phyloP scores from a whole-genome alignment of 2,888 invertebrate genomes.

The Calliopum simillimum region DNA sequence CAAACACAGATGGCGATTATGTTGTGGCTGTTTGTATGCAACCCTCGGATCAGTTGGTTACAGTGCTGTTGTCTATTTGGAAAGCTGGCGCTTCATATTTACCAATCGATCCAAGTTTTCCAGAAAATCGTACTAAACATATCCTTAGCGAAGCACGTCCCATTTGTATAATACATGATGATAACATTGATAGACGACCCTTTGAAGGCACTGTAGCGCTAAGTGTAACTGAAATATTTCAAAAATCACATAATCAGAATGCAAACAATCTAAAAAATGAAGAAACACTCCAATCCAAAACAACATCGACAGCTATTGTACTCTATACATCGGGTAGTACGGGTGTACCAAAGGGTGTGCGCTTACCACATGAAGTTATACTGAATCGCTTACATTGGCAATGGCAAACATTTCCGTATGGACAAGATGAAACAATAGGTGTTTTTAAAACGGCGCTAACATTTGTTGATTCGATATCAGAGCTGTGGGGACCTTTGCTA shows the following conservation, averaged over 20 bases:
- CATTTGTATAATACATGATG: conserved; percentile 73
- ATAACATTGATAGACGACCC: conserved; percentile 53
- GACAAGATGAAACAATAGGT: conserved; percentile 75
- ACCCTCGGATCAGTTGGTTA: conserved; percentile 78
- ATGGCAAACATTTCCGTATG: conserved; percentile 84
- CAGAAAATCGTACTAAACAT: conserved; percentile 78
- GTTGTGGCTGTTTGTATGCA: conserved; percentile 84
- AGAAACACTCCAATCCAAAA: conserved; percentile 63
- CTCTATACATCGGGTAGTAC: conserved; percentile 82
- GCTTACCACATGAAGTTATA: conserved; percentile 80
- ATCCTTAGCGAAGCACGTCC: conserved; percentile 82
- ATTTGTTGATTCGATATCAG: conserved; percentile 90
- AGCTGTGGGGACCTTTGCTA: conserved; percentile 88
- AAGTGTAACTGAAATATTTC: conserved; percentile 55
- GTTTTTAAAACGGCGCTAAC: conserved; percentile 92
- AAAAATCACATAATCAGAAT: conserved; percentile 55
- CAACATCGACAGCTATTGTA: conserved; percentile 59
- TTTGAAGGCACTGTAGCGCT: conserved; percentile 57
- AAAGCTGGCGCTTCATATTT: conserved; percentile 88
- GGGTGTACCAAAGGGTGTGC: conserved; percentile 90
- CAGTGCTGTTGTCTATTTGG: conserved; percentile 78
- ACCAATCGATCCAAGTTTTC: conserved; percentile 81
- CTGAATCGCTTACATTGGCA: conserved; percentile 91
- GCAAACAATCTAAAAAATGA: conserved; percentile 60
- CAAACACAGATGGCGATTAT: conserved; percentile 77